Conservation (phyloP, 2,888 invertebrate species). For the Cyrtodaria siliqua region DNA sequence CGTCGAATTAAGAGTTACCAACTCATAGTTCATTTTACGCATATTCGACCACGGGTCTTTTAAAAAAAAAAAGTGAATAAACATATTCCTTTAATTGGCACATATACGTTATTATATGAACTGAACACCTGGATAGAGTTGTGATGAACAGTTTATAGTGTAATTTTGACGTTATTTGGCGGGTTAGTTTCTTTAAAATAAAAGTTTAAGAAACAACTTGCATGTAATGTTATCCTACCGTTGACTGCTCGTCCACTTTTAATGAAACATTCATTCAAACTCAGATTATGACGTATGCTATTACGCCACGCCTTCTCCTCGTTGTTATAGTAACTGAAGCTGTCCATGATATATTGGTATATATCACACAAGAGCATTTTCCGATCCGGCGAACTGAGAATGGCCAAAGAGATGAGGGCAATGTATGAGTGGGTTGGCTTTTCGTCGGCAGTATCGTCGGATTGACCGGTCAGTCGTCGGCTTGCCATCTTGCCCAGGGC, state of each 20-base stretch:
- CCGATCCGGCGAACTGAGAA: slow-evolving; percentile 78
- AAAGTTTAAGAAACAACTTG: no score
- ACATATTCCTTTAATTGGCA: no score
- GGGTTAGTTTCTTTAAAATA: no score
- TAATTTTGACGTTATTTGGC: no score
- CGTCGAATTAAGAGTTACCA: no score
- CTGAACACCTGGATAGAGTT: no score
- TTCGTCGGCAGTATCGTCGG: slow-evolving; percentile 24
- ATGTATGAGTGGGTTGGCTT: slow-evolving; percentile 84
- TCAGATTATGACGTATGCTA: slow-evolving; percentile 83
- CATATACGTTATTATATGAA: no score
- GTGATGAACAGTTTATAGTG: no score
- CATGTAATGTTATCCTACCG: slow-evolving; percentile 86
- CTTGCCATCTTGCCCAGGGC: slow-evolving; percentile 52
- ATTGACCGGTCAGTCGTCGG: neutral
- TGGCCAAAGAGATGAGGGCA: slow-evolving; percentile 84
- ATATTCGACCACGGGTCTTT: no score
- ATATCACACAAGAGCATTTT: slow-evolving; percentile 84
- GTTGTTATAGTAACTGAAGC: slow-evolving; percentile 82
- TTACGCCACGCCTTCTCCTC: slow-evolving; percentile 83
- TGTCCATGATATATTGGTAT: slow-evolving; percentile 83
- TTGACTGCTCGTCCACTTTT: slow-evolving; percentile 88
- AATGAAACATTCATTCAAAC: slow-evolving; percentile 84
- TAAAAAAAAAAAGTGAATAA: no score
- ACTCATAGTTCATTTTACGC: no score